Evolutionary conservation across 2,113 vertebrate species (phyloP).

Genomic region (Dendrocopos noguchii): DNA sequence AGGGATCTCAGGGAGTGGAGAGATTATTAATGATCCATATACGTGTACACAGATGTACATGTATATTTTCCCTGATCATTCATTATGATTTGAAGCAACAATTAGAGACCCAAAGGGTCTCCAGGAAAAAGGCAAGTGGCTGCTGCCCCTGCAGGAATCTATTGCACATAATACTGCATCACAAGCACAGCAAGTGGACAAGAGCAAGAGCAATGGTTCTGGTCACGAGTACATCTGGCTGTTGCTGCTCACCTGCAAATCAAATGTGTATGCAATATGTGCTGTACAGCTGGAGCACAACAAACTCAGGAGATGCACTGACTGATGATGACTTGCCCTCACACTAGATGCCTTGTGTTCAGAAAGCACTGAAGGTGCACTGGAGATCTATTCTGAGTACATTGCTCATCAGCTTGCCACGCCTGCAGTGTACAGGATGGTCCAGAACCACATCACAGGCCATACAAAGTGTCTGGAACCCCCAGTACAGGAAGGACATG

Average conservation of each 20-base stretch:
- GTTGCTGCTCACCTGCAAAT: not conserved
- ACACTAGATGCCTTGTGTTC: not conserved
- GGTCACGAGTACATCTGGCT: not conserved
- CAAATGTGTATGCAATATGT: not conserved
- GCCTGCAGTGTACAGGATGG: not conserved
- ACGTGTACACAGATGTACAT: not conserved
- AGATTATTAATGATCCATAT: not conserved
- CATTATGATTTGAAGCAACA: not conserved
- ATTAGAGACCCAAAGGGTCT: not conserved
- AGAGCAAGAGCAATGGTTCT: not conserved
- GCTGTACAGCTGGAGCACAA: not conserved
- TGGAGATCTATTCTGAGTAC: not conserved
- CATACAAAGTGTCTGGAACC: not conserved
- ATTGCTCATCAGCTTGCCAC: not conserved
- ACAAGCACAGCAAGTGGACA: not conserved
- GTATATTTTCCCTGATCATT: not conserved
- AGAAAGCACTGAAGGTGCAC: not conserved
- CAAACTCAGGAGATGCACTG: not conserved
- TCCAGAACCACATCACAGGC: not conserved
- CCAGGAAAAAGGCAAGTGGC: not conserved
- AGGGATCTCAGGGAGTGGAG: not conserved
- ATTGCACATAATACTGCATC: not conserved
- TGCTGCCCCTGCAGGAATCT: not conserved
- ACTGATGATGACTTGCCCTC: not conserved
- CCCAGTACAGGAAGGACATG: too few relatives aligned